Base-by-base conservation (phyloP, 2,797 vertebrate species). In the Gobionotothen gibberifrons region DNA sequence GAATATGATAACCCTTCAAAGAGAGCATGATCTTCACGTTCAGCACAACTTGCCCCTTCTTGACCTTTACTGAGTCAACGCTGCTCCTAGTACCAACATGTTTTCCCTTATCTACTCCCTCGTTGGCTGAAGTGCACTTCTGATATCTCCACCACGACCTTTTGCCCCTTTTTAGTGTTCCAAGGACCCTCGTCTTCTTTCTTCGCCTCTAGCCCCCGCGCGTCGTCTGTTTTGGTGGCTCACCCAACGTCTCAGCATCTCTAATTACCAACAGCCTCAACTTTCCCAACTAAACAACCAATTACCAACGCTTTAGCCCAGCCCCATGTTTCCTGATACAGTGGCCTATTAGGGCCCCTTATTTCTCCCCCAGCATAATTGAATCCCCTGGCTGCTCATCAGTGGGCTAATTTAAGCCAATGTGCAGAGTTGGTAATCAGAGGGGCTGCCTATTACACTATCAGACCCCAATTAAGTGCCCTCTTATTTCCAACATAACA, bases 371-470 rank as follows among this genome's bases (percentile, higher is more conserved):
- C 79, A 89, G 81, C 87, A 94, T 95, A 93, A 95, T 94, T 87
- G 87, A 94, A 93, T 94, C 94, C 94, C 93, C 92, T 90, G 92
- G 91, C 94, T 95, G 87, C 93, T 94, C 91, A 93, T 93, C 95
- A 93, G 88, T 83, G 90, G 74, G 92, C 85, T 93, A 92, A 94
- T 95, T 95, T 93, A 92, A 89, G 84, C 85, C 87, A 91, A 91
- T 94, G 92, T 93, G 92, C 89, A 92, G 92, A 91, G 92, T 93
- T 88, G 79, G 91, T 92, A 93, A 94, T 95, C 93, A 95, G 90
- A 91, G 84, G 87, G 81, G 74, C 90, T 93, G 90, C 90, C 92
- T 94, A 90, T 91, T 93, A 90, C 88, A 79, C 82, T 87, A 92
- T 92, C 90, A 91, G 88, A 90, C 88, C 90, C 92, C 92, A 94